Percentiles rank a stretch among this genome's conserved stretches.
Evolutionary conservation across 2,797 vertebrate genomes (phyloP).

Genomic region (Aplochiton taeniatus): DNA sequence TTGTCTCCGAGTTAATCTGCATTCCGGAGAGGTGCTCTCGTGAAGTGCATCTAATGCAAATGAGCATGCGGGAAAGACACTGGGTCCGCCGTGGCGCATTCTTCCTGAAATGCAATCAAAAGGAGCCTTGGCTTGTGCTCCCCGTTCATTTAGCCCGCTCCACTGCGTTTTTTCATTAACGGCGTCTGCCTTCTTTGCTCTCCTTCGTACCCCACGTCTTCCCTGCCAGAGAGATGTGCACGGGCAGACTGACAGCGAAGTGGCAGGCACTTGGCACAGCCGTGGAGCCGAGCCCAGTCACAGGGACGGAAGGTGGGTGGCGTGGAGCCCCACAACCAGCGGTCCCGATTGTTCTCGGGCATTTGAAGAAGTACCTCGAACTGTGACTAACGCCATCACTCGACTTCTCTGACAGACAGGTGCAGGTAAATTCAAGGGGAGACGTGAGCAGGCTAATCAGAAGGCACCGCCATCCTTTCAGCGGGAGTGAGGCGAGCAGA

Average conservation of each 20-base stretch:
- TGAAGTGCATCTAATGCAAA: constrained; percentile 64
- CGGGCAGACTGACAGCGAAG: constrained; percentile 25
- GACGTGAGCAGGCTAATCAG: too few species aligned
- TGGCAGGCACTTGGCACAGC: constrained; percentile 9
- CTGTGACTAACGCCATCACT: too few species aligned
- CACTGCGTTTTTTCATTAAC: constrained; percentile 61
- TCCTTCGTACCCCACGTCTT: constrained; percentile 14
- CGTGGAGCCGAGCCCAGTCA: constrained; percentile 12
- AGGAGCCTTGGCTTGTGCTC: constrained; percentile 49
- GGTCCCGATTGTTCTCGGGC: constrained; percentile 2
- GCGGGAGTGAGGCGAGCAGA: too few species aligned
- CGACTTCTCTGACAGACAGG: not conserved
- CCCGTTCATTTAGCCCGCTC: constrained; percentile 57
- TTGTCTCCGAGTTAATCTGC: constrained; percentile 53
- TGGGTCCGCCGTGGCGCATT: constrained; percentile 25
- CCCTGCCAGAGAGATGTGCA: constrained; percentile 27
- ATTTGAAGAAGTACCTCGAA: not conserved
- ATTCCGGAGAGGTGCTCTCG: constrained; percentile 57
- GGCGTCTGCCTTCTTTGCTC: constrained; percentile 34
- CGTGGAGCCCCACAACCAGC: not conserved
- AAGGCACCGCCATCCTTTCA: too few species aligned
- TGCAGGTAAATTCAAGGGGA: not conserved
- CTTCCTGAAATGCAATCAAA: constrained; percentile 49
- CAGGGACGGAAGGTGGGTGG: not conserved
- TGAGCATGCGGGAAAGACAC: constrained; percentile 54